Percentiles rank a stretch among this genome's conserved stretches.
phyloP scores from a whole-genome alignment of 2,888 invertebrate species.

The Acanthosepion pharaonis region DNA sequence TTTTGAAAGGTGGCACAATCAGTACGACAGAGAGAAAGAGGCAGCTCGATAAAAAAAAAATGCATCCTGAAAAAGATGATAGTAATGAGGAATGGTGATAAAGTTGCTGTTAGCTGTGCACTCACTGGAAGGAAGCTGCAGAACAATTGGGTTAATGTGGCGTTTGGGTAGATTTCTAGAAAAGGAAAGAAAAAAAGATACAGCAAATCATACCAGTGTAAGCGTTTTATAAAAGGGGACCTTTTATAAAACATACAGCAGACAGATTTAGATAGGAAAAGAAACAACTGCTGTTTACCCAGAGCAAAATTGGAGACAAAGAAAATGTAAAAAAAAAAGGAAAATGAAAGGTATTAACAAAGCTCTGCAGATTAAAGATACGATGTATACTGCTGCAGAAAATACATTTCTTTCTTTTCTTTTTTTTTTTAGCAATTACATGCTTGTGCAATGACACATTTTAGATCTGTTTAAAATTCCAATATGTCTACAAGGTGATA shows the following conservation, averaged over 20 bases:
- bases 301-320: neutral
- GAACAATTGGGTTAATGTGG: constrained; percentile 22
- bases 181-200: neutral
- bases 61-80: neutral
- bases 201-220: neutral
- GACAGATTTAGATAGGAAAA: neutral
- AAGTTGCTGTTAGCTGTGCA: neutral
- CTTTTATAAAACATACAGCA: neutral
- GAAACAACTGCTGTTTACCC: neutral
- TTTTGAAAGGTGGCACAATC: neutral
- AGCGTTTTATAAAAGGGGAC: neutral
- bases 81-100: neutral
- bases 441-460: neutral
- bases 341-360: neutral
- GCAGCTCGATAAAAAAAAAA: neutral
- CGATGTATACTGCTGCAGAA: neutral
- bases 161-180: neutral
- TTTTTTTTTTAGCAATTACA: no score
- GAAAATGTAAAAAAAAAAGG: neutral
- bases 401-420: neutral
- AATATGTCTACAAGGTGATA: neutral
- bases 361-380: no score
- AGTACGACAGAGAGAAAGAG: neutral
- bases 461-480: neutral
- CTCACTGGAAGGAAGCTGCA: neutral